Base-by-base conservation (phyloP, 2,797 vertebrate species). In the Balearica regulorum region DNA sequence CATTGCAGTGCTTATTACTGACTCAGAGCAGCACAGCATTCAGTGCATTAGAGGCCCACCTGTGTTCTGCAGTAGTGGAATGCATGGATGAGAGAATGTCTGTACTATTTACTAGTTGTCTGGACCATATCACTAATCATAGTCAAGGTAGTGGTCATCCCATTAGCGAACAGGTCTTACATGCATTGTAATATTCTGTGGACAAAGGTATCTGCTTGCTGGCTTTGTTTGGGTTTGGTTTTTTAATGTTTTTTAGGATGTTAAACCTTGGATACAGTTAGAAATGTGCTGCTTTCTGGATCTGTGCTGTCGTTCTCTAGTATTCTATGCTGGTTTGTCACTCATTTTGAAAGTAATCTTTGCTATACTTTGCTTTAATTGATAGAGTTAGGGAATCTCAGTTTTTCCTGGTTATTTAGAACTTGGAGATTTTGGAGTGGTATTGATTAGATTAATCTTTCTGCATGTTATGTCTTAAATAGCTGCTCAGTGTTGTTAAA, bases 11-110 rank as follows among this genome's bases (percentile, higher is more conserved):
- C 9, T 26, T 62, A 0, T 28, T 57, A 21, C 35, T 62, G 43
- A 35, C 41, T 17, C 1, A 1, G 70, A 79, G 66, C 66, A 87
- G 37, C 24, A 10, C 0, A 0, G 8, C 46, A 65, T 28, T 55
- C 53, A 8, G 16, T 25, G 48, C 5, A 0, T 65, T 53, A 49
- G 58, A 61, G 39, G 39, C 76, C 58, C 20, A 24, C 41, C 19
- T 89, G 57, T 93, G n/a, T 51, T 28, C 46, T 68, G n/a, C 29
- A 25, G 18, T 6, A 55, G 55, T 21, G 57, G n/a, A 54, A 55
- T 49, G 39, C 9, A 1, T 48, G 48, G 37, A 53, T 8, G 28
- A 68, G 29, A 37, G 29, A 62, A 18, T n/a, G 22, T 9, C 31
- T 31, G 9, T 66, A 35, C 12, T 41, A 5, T 51, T 41, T 35